Evolutionary conservation across 2,888 invertebrate species (phyloP), one percentile per base, ranked within the genome.

Genomic region (Anodontia alba): DNA sequence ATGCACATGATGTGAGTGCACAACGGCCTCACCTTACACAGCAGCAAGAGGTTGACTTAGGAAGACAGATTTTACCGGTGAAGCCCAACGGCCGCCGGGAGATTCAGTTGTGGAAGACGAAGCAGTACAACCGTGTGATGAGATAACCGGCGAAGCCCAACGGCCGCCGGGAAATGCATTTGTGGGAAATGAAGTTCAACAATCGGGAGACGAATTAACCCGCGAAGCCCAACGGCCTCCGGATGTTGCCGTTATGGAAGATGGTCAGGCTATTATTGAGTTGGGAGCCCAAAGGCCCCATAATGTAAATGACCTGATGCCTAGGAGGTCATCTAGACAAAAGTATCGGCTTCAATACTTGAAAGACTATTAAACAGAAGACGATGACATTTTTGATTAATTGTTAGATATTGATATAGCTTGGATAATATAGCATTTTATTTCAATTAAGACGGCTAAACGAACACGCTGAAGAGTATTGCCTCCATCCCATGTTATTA

Each of bases 231-330:
- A 42, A 42, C 42, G 42, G 42, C 42, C 42, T 7, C 42, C 42
- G 42, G 42, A 15, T 15, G 42, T 42, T 15, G 42, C 42, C 15
- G 42, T 42, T 42, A 42, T 42, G 42, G 42, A 42, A 7, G 51
- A 51, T 10, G 51, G 15, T 51, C 8, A 51, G 20, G 20, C 10
- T 12, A n/a, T 5, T 51, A 5, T 20, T 51, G 51, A 51, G 20
- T 20, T 51, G 51, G 51, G 51, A 51, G 51, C 51, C 51, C 51
- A 51, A 8, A 51, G 51, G 51, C 51, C 51, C 51, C 51, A 51
- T 15, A n/a, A 12, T n/a, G 51, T 12, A 51, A 5, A 51, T 51
- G 51, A 51, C 15, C n/a, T n/a, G n/a, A n/a, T n/a, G 23, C 51
- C 51, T 51, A 51, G 51, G 23, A 51, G 57, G 20, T 57, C 57